Base-by-base conservation (phyloP, 1,140 invertebrate genomes). In the Aphelinus certus region DNA sequence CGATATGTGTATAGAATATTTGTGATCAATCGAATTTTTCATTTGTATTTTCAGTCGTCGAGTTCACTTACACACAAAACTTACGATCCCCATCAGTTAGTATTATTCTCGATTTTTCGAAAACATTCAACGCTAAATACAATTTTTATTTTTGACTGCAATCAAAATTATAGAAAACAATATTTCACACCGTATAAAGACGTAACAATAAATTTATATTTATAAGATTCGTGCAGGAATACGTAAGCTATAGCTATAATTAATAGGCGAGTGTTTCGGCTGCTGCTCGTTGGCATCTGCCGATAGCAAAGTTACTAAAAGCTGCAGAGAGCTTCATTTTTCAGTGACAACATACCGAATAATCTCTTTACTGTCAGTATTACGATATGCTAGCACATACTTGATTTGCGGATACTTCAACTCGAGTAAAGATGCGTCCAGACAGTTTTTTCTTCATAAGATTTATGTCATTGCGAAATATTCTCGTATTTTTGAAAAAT, bases 331-430 rank as follows among this genome's bases (percentile, higher is more conserved):
- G 70, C 61, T 80, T 83, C 80, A 81, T 79, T 82, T 81, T 81
- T 79, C 78, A 65, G 62, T 68, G 53, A 76, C 64, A 63, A 79
- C 56, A 73, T 67, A 66, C 64, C 45, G 56, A 76, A 65, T 70
- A 83, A 85, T 86, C 84, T 87, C 85, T 87, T 87, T 86, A 87
- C 85, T 85, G 82, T 85, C 85, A 87, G 85, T 87, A 87, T 87
- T 87, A 87, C 81, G 77, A 83, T 81, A 83, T 81, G 83, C 82
- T 86, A 85, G 84, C 79, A 80, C 79, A 79, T 83, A 85, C 82
- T 84, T 79, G 81, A 81, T 82, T 84, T 81, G 82, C 70, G 76
- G 78, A 70, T 68, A 80, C 76, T 69, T 77, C 53, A 26, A 26
- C 26, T 26, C 26, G 26, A 26, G 26, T 26, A 26, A 26, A 26